These are phyloP conservation scores for Pandion haliaetus DNA, from an alignment of 2,113 vertebrate species.

Conservation along the genomic window DNA sequence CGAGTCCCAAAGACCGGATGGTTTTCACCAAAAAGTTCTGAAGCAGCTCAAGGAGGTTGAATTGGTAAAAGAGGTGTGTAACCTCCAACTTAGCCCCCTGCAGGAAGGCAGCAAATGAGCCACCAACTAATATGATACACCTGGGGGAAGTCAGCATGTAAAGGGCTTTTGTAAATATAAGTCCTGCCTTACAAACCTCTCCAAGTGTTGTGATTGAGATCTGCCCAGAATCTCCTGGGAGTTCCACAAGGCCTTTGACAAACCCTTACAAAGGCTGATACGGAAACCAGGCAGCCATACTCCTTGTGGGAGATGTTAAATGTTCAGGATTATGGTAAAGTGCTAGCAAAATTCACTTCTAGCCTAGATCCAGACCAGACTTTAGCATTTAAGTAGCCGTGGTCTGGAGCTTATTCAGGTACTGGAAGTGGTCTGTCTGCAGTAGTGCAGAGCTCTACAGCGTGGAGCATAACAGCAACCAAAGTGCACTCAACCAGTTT, in stretches of 20 bases:
- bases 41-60: not conserved
- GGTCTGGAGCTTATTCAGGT: not conserved
- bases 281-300: not conserved
- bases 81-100: not conserved
- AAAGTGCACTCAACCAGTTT: not conserved
- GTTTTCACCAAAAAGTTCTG: not conserved
- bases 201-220: not conserved
- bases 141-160: not conserved
- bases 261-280: not conserved
- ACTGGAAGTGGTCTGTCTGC: not conserved
- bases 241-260: not conserved
- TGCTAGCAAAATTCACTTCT: not conserved
- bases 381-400: not conserved
- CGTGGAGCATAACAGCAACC: not conserved
- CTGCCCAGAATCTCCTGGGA: not conserved
- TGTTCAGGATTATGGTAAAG: not conserved
- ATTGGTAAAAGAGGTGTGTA: not conserved
- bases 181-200: not conserved
- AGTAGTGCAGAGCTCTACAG: not conserved
- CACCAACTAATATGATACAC: rapidly evolving
- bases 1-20: not conserved
- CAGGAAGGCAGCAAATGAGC: not conserved
- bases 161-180: not conserved
- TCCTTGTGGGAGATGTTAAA: not conserved
- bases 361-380: not conserved